Conservation (phyloP, 1,140 invertebrate genomes). For the Drosophila kanapiae region DNA sequence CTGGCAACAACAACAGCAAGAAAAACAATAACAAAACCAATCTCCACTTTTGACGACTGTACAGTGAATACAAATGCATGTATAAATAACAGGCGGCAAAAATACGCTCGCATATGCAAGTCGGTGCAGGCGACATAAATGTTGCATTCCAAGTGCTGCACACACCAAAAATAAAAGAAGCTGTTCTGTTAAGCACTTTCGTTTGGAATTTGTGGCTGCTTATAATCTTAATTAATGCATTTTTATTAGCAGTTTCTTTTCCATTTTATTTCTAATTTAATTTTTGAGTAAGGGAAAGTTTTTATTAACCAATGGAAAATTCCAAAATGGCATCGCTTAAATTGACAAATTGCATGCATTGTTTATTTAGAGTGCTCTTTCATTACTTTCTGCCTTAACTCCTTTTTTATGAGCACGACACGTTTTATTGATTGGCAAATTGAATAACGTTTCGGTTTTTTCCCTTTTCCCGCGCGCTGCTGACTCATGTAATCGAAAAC, state of each 20-base stretch:
- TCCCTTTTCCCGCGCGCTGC: background rate
- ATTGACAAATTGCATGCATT: slow-evolving; percentile 7
- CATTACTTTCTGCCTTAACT: no score
- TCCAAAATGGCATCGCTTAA: background rate
- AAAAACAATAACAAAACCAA: slow-evolving; percentile 24
- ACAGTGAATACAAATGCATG: slow-evolving; percentile 44
- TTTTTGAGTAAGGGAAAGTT: background rate
- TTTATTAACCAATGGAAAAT: background rate
- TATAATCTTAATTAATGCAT: no score
- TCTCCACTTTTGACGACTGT: slow-evolving; percentile 33
- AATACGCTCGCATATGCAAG: slow-evolving; percentile 17
- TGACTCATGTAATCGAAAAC: slow-evolving; percentile 30
- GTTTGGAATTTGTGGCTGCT: no score
- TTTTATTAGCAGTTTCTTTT: background rate
- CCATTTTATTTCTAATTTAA: background rate
- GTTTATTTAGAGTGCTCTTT: background rate
- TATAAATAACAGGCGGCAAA: slow-evolving; percentile 23
- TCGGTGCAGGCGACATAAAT: slow-evolving; percentile 18
- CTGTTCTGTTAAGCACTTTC: no score
- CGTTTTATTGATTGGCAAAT: slow-evolving; percentile 21
- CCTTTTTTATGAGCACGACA: slow-evolving; percentile 10
- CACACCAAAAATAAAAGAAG: background rate
- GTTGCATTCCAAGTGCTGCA: background rate
- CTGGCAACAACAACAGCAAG: slow-evolving; percentile 64
- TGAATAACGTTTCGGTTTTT: background rate